Evolutionary conservation across 2,113 vertebrate genomes (phyloP).

Genomic region (Pelusios castaneus): DNA sequence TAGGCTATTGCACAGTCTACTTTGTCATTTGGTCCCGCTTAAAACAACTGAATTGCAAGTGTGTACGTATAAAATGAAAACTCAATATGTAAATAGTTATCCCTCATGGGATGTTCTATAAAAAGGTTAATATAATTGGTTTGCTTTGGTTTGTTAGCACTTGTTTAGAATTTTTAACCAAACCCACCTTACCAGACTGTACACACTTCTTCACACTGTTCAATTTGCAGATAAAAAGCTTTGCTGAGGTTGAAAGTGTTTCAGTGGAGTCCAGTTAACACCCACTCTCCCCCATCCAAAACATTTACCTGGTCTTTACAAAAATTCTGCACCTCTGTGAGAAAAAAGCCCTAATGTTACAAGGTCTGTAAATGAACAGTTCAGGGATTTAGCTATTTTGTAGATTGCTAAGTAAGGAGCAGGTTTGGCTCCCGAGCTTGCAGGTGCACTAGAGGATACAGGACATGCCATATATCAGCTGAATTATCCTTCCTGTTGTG

Average conservation of each 20-base stretch:
- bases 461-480: slow-evolving; percentile 9
- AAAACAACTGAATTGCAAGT: slow-evolving; percentile 18
- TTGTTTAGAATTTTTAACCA: not conserved
- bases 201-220: not conserved
- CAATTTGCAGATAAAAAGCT: not conserved
- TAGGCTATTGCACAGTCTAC: not conserved
- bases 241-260: not conserved
- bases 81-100: slow-evolving; percentile 18
- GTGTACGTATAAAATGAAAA: not conserved
- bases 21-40: slow-evolving; percentile 26
- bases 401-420: not conserved
- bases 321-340: not conserved
- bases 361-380: not conserved
- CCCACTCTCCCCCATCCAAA: not conserved
- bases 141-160: not conserved
- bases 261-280: not conserved
- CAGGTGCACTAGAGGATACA: not conserved
- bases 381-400: not conserved
- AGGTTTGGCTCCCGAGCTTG: not conserved
- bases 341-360: not conserved
- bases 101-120: not conserved
- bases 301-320: not conserved
- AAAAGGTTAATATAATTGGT: not conserved
- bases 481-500: not conserved
- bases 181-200: not conserved